phyloP scores from a whole-genome alignment of 2,888 invertebrate species.

The Rhorus exstirpatorius region DNA sequence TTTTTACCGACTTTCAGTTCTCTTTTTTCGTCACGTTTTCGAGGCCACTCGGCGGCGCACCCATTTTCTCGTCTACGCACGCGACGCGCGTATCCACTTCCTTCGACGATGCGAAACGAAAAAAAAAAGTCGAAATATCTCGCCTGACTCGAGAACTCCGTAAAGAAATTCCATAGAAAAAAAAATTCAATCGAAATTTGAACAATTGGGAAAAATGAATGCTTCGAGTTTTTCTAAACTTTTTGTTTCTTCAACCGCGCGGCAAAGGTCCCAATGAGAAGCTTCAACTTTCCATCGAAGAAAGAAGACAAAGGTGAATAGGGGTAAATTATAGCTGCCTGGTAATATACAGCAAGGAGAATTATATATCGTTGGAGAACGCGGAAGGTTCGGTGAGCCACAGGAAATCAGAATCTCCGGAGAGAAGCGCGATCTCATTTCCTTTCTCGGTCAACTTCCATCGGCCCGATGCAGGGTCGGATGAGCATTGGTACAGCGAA shows the following conservation, averaged over 20 bases:
- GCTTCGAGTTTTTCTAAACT: no score
- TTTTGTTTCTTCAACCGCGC: no score
- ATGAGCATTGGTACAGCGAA: slow-evolving; percentile 17
- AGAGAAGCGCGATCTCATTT: slow-evolving; percentile 53
- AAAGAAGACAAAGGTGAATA: background rate
- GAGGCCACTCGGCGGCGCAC: slow-evolving; percentile 5
- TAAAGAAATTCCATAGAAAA: background rate
- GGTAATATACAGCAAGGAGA: background rate
- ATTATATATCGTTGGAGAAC: slow-evolving; percentile 2
- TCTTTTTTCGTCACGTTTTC: slow-evolving; percentile 33
- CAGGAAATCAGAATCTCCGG: slow-evolving; percentile 56
- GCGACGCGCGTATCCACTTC: slow-evolving; percentile 52
- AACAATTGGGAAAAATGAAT: background rate
- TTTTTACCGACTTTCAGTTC: slow-evolving; percentile 37
- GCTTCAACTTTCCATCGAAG: no score
- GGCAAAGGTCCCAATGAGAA: no score
- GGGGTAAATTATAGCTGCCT: background rate
- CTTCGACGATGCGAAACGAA: background rate
- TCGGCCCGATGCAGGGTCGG: slow-evolving; percentile 5
- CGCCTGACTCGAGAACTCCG: background rate
- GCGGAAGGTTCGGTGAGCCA: background rate
- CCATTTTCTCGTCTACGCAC: slow-evolving; percentile 69
- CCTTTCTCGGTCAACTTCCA: slow-evolving; percentile 61
- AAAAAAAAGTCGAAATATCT: slow-evolving; percentile 13
- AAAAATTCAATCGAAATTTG: slow-evolving; percentile 1